Base-by-base conservation (phyloP, 2,888 invertebrate species). In the Synanthedon andrenaeformis region DNA sequence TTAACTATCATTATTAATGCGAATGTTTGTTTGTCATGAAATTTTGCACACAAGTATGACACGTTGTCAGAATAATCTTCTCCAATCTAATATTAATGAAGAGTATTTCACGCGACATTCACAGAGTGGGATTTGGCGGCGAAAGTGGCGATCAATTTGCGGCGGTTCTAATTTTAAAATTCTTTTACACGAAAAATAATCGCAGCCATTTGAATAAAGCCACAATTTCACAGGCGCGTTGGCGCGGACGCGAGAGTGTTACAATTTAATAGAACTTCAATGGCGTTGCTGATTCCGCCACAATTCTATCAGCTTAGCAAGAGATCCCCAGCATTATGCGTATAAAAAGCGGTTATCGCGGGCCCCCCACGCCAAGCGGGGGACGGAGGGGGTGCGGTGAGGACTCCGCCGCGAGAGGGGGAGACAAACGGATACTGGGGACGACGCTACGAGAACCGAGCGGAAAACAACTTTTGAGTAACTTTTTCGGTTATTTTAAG, bases 201-300 rank as follows among this genome's bases (percentile, higher is more conserved):
- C 70, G 66, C 62, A 74, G 77, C 80, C 72, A 78, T 82, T 83
- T 80, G 81, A 79, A 81, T 84, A 83, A 82, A 78, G 76, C 78
- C 76, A 82, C 83, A 84, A 85, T 86, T 86, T 85, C 79, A 82
- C 80, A 76, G 76, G 70, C 74, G 81, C 79, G 82, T 79, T 82
- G 82, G 83, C 77, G 80, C 79, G 82, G 78, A 78, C 74, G 75
- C 82, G 79, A 76, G 78, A 79, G 76, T 82, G 83, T 77, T 83
- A 82, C 84, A 80, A 86, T 85, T 84, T 86, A 86, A 86, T 86
- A 85, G 82, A 84, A 86, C 76, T 84, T 85, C 84, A 85, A 86
- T 85, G 80, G 86, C 83, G 79, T 79, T 80, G 81, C 77, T 82
- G 84, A 84, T 83, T 81, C 82, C 76, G 70, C 80, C 84, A 82